Percentiles rank a stretch among this genome's conserved stretches.
These are phyloP conservation scores for Oophaga sylvatica DNA, from an alignment of 2,797 vertebrate species.

Conservation along the genomic window DNA sequence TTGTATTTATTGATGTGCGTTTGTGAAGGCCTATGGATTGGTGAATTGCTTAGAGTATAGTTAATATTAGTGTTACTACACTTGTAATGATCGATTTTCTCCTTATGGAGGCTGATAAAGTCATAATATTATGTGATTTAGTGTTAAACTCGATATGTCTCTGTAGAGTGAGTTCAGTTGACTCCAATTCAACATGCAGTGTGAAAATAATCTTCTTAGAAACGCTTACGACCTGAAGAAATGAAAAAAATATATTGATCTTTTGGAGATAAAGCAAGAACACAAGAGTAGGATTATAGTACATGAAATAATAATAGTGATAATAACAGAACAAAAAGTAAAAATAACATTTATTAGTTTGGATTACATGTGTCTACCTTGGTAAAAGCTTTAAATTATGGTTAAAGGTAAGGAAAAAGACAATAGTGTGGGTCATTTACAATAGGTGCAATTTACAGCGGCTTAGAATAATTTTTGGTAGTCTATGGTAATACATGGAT, in stretches of 20 bases:
- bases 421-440: not conserved
- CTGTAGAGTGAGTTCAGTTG: conserved; percentile 5
- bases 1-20: conserved; percentile 1
- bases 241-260: conserved; percentile 32
- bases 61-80: not conserved
- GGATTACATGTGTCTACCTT: not conserved
- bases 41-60: not conserved
- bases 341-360: not conserved
- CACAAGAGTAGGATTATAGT: not conserved
- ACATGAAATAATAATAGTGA: conserved; percentile 16
- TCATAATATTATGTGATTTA: not conserved
- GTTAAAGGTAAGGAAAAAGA: not conserved
- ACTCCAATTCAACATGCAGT: conserved; percentile 14
- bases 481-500: not conserved
- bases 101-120: not conserved
- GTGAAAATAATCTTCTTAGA: conserved; percentile 25
- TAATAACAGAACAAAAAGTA: not conserved
- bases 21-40: not conserved
- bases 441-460: not conserved
- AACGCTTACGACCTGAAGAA: conserved; percentile 26
- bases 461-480: not conserved
- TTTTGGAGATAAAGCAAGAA: conserved; percentile 8
- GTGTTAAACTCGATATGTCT: conserved; percentile 5
- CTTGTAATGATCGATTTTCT: not conserved
- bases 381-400: not conserved